Evolutionary conservation across 2,888 invertebrate genomes (phyloP).

Genomic region (Reticulitermes lucifugus): DNA sequence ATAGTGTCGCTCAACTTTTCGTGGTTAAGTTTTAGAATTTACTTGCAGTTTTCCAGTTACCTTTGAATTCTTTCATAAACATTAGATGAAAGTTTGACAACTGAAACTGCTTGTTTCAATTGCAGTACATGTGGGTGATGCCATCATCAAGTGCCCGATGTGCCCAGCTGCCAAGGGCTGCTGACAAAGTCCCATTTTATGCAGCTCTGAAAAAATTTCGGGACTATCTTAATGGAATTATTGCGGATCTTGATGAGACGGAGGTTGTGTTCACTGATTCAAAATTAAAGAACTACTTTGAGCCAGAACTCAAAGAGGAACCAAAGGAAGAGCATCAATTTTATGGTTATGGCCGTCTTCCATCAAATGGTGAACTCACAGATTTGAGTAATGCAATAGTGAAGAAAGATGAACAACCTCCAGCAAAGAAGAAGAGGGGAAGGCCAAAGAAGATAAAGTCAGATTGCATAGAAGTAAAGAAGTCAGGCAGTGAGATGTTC

Average conservation of each 20-base stretch:
- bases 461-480: conserved; percentile 72
- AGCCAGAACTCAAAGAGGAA: conserved; percentile 67
- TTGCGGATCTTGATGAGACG: conserved; percentile 85
- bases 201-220: conserved; percentile 94
- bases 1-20: too few relatives aligned
- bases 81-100: too few relatives aligned
- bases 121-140: conserved; percentile 98
- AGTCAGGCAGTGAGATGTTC: conserved; percentile 53
- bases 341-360: conserved; percentile 55
- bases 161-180: conserved; percentile 96
- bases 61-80: too few relatives aligned
- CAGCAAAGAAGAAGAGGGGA: conserved; percentile 89
- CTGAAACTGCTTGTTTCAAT: background rate
- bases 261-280: conserved; percentile 88
- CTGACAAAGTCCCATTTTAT: conserved; percentile 98
- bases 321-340: conserved; percentile 57
- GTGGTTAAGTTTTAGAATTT: too few relatives aligned
- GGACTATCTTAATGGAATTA: conserved; percentile 90
- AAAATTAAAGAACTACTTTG: conserved; percentile 73
- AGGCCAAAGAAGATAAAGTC: conserved; percentile 86
- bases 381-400: conserved; percentile 66
- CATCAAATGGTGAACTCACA: conserved; percentile 59
- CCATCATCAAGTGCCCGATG: conserved; percentile 97
- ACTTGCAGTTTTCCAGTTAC: too few relatives aligned
- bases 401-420: conserved; percentile 65